A percentile compares a stretch with the other conserved stretches of the same genome.
Conservation (phyloP, 2,113 vertebrate species). For the Polypterus senegalus region DNA sequence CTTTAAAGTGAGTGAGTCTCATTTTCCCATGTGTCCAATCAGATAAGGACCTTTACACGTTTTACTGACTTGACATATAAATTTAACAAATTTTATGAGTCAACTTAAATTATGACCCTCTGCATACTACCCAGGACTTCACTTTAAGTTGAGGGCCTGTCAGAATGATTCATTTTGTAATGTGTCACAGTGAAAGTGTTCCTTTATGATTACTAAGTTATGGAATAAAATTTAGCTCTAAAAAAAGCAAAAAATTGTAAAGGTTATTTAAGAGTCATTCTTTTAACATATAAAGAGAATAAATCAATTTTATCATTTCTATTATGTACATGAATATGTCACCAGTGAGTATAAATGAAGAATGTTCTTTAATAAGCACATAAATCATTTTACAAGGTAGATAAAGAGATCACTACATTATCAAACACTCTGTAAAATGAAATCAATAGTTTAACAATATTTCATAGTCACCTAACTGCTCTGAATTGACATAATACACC, state of each 20-base stretch:
- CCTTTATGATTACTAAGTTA: not conserved
- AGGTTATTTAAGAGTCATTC: slow-evolving; percentile 1
- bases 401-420: slow-evolving; percentile 3
- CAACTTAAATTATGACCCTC: too few species aligned
- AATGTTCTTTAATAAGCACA: not conserved
- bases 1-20: too few species aligned
- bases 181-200: too few species aligned
- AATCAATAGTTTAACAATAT: slow-evolving; percentile 8
- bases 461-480: slow-evolving; percentile 2
- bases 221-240: not conserved
- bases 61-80: too few species aligned
- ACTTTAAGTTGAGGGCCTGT: too few species aligned
- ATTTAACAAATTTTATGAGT: too few species aligned
- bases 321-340: slow-evolving; percentile 2
- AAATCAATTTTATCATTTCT: slow-evolving; percentile 8
- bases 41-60: too few species aligned
- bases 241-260: not conserved
- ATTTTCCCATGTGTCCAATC: too few species aligned
- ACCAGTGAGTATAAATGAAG: not conserved
- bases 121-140: too few species aligned
- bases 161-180: too few species aligned
- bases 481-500: not conserved
- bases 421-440: not conserved
- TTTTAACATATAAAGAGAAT: not conserved
- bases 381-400: slow-evolving; percentile 9